Base-by-base conservation (phyloP, 2,797 vertebrate species). In the Psittacula echo region DNA sequence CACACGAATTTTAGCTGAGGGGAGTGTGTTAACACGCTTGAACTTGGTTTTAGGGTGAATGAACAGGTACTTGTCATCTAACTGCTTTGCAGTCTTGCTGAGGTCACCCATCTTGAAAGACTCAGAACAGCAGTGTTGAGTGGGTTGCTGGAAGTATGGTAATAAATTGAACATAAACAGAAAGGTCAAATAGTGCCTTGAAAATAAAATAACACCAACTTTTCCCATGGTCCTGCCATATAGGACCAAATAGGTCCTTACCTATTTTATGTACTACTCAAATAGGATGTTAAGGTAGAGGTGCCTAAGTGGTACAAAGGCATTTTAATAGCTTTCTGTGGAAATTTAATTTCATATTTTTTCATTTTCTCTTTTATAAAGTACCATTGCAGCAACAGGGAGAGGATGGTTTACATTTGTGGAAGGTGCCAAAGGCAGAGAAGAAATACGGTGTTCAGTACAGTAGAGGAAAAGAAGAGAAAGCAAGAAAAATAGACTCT, bases 321-420 rank as follows among this genome's bases (percentile, higher is more conserved):
- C 5, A 64, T 91, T 89, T 91, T 73, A 91, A 70, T 94, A 76
- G 47, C 51, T 84, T 93, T 95, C 34, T 68, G 54, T 91, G 74
- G 67, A 74, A 91, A 81, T 88, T 76, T 81, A n/a, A 10, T 93
- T 78, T 89, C 29, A 67, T 84, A 54, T 83, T 96, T 85, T 65
- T 85, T 93, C 61, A 73, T 72, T 78, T 97, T 89, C 37, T 64
- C 9, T 75, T 27, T 53, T 91, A 78, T 47, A 23, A 94, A 92
- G 41, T 70, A 68, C 41, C 26, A n/a, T 27, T 67, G 8, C 51
- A 50, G 51, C 45, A 72, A 39, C 47, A 89, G 68, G 51, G 51
- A 82, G 78, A 44, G 77, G 70, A 84, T 87, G 75, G 87, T 87
- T 97, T 95, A 85, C 75, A 54, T 87, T 95, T 91, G 84, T 56